A percentile compares a stretch with the other conserved stretches of the same genome.
Conservation (phyloP, 2,113 vertebrate genomes). For the Cavia porcellus region DNA sequence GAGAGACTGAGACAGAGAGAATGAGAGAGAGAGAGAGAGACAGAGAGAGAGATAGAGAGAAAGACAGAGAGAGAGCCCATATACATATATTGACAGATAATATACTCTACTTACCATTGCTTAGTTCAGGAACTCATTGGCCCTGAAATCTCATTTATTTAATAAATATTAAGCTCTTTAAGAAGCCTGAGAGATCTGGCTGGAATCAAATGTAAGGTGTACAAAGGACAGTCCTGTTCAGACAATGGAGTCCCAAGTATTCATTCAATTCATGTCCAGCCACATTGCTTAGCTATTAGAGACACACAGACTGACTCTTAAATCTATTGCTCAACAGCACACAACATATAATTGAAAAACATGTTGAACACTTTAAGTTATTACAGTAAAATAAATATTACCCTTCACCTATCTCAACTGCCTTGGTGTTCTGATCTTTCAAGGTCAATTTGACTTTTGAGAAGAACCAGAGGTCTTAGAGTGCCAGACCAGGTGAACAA, state of each 20-base stretch:
- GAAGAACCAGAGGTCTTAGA: not conserved
- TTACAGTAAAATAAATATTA: not conserved
- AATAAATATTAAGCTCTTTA: conserved; percentile 50
- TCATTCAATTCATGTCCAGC: not conserved
- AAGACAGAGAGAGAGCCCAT: no score
- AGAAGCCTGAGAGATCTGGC: not conserved
- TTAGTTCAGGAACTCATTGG: not conserved
- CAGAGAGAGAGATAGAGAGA: no score
- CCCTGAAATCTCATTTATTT: not conserved
- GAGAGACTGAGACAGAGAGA: no score
- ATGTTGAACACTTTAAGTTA: not conserved
- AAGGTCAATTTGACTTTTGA: not conserved
- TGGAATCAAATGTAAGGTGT: not conserved
- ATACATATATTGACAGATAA: not conserved
- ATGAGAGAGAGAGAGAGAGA: no score
- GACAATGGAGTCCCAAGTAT: not conserved
- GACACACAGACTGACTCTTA: not conserved
- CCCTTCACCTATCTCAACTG: not conserved
- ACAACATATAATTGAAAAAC: not conserved
- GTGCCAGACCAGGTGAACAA: not conserved
- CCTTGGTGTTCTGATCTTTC: not conserved
- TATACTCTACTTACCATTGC: not conserved
- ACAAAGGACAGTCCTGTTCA: not conserved
- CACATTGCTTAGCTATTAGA: not conserved
- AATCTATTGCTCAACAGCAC: not conserved